Conservation (phyloP, 2,888 invertebrate genomes). For the Nineta flava region DNA sequence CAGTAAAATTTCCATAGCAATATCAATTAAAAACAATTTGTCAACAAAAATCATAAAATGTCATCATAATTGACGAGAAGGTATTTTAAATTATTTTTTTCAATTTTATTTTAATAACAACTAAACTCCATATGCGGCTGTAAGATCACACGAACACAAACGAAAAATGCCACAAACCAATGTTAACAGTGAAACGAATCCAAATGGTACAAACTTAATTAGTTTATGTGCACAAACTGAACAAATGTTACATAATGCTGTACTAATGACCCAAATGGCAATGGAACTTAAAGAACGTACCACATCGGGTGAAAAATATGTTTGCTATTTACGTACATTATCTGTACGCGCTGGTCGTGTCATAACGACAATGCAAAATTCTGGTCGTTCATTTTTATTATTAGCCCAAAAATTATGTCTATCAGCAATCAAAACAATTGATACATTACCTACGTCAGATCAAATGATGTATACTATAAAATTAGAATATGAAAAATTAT, state of each 20-base stretch:
- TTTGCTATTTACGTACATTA: slow-evolving; percentile 23
- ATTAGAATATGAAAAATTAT: slow-evolving; percentile 23
- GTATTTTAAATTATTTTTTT: no score
- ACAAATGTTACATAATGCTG: slow-evolving; percentile 23
- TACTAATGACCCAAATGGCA: slow-evolving; percentile 26
- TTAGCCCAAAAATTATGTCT: slow-evolving; percentile 23
- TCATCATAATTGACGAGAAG: no score
- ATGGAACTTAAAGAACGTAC: slow-evolving; percentile 26
- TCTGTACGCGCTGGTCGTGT: slow-evolving; percentile 23
- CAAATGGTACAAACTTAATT: slow-evolving; percentile 9
- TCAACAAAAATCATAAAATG: no score
- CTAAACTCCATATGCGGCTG: no score
- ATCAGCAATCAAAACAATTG: slow-evolving; percentile 16
- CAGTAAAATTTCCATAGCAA: no score
- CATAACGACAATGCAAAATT: slow-evolving; percentile 22
- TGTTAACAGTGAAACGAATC: no score
- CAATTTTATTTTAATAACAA: no score
- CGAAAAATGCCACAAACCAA: no score
- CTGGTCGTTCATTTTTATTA: slow-evolving; percentile 21
- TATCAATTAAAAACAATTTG: no score
- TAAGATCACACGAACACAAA: no score
- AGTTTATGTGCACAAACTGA: slow-evolving; percentile 17
- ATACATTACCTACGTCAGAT: slow-evolving; percentile 9
- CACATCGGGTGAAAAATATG: slow-evolving; percentile 24
- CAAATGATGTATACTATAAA: slow-evolving; percentile 13